These are phyloP conservation scores for Acanthurus tractus DNA, from an alignment of 2,797 vertebrate genomes.

Conservation along the genomic window DNA sequence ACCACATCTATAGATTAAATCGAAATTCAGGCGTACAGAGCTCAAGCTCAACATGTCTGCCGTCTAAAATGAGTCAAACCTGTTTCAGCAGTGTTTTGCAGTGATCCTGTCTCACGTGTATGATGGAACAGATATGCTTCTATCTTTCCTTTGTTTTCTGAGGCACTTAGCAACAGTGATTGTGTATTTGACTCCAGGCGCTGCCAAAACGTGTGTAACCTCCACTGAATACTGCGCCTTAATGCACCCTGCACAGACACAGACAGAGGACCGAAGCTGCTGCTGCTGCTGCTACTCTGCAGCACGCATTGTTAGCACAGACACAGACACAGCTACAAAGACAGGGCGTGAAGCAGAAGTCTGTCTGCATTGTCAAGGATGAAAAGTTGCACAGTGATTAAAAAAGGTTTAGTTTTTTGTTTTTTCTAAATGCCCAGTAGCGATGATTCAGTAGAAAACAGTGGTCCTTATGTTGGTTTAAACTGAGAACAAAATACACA, in stretches of 20 bases:
- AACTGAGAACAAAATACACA: neutral
- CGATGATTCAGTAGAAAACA: neutral
- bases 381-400: neutral
- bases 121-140: neutral
- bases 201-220: neutral
- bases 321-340: neutral
- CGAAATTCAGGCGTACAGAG: neutral
- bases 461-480: neutral
- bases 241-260: neutral
- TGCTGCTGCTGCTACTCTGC: neutral
- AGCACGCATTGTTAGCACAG: neutral
- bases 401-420: neutral
- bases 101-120: neutral
- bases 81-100: neutral
- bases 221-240: neutral
- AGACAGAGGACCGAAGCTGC: neutral
- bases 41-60: neutral
- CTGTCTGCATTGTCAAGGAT: neutral
- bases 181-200: neutral
- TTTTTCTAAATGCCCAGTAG: neutral
- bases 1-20: neutral
- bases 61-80: too few species aligned
- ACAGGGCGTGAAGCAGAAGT: neutral
- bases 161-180: neutral
- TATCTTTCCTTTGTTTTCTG: neutral